Conservation (phyloP, 1,140 invertebrate species). For the Geopemphigus sp. region DNA sequence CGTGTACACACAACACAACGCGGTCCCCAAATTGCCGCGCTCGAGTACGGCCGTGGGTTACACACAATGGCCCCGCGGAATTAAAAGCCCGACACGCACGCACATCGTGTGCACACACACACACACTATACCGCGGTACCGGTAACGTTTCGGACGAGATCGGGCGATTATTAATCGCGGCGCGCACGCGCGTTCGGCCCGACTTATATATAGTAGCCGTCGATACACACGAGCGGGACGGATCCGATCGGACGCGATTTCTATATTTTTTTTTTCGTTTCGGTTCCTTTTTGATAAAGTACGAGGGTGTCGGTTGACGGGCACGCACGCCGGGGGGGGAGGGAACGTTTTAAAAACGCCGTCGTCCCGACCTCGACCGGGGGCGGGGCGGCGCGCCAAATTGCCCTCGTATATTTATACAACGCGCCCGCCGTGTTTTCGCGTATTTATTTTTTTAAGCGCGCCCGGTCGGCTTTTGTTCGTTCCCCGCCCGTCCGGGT, state of each 20-base stretch:
- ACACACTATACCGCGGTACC: constrained; percentile 26
- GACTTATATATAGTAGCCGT: too few species aligned
- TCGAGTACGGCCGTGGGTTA: not conserved
- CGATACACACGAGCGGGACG: too few species aligned
- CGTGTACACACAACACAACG: constrained; percentile 38
- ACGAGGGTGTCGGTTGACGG: not conserved
- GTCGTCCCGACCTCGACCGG: constrained; percentile 2
- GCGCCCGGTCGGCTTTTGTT: not conserved
- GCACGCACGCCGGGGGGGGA: too few species aligned
- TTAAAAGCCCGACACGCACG: constrained; percentile 37
- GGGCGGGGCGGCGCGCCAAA: constrained; percentile 12
- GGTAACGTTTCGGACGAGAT: not conserved
- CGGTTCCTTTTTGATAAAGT: constrained; percentile 8
- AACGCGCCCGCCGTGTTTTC: constrained; percentile 1
- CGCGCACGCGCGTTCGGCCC: too few species aligned
- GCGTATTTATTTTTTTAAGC: constrained; percentile 8
- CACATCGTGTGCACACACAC: too few species aligned
- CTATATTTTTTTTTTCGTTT: too few species aligned
- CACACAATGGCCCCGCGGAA: too few species aligned
- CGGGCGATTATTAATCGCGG: constrained; percentile 27
- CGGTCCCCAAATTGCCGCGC: constrained; percentile 46
- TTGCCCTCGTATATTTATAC: constrained; percentile 34
- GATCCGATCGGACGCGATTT: too few species aligned
- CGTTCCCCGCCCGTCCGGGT: too few species aligned
- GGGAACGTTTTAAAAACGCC: constrained; percentile 20